A percentile compares a stretch with the other conserved stretches of the same genome.
Evolutionary conservation across 2,888 invertebrate genomes (phyloP).

Genomic region (Pelosia muscerda): DNA sequence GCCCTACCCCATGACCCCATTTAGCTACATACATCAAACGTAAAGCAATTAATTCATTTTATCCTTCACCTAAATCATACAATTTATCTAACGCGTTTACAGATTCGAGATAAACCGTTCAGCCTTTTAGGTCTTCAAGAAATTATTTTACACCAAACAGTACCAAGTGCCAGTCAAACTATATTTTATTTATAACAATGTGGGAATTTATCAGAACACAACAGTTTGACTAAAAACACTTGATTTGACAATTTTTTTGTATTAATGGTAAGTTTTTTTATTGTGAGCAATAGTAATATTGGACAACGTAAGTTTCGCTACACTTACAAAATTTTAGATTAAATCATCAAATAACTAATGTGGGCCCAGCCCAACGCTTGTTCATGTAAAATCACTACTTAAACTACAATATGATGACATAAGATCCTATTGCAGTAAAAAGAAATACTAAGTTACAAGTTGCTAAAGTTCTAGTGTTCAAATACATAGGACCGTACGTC

Average conservation of each 20-base stretch:
- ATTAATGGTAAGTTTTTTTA: slow-evolving; percentile 20
- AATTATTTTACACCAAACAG: no score
- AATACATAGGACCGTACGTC: slow-evolving; percentile 21
- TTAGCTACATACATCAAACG: slow-evolving; percentile 51
- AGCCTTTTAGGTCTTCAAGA: slow-evolving; percentile 43
- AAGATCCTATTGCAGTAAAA: slow-evolving; percentile 14
- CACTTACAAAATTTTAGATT: slow-evolving; percentile 28
- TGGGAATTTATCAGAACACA: slow-evolving; percentile 23
- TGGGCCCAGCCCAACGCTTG: slow-evolving; percentile 54
- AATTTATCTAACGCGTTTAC: slow-evolving; percentile 39
- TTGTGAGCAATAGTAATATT: slow-evolving; percentile 45
- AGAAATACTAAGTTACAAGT: slow-evolving; percentile 17
- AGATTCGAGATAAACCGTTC: slow-evolving; percentile 54
- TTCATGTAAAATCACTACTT: slow-evolving; percentile 52
- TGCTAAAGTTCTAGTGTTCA: background rate
- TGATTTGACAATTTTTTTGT: slow-evolving; percentile 19
- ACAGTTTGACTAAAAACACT: slow-evolving; percentile 31
- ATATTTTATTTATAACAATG: slow-evolving; percentile 17
- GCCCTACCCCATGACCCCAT: slow-evolving; percentile 22
- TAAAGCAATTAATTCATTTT: slow-evolving; percentile 37
- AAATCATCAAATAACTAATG: slow-evolving; percentile 47
- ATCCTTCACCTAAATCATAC: slow-evolving; percentile 52
- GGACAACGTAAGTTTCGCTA: slow-evolving; percentile 27
- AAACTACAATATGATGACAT: slow-evolving; percentile 25
- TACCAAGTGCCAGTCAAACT: slow-evolving; percentile 21